Base-by-base conservation (phyloP, 1,140 invertebrate genomes). In the Condylostylus longicornis region DNA sequence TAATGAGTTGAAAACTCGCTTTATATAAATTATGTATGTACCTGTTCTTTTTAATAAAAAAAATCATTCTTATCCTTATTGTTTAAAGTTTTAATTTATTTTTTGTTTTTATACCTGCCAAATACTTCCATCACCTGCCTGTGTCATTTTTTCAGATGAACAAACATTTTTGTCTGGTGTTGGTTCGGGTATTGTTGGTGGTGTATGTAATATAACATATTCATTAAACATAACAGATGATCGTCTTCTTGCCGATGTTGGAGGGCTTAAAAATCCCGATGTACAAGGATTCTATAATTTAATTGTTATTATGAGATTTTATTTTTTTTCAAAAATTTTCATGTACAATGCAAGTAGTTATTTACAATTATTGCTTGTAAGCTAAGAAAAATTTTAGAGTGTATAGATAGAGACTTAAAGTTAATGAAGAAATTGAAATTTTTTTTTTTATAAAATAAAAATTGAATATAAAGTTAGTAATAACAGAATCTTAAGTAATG, bases 171-270 rank as follows among this genome's bases (percentile, higher is more conserved):
- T 66, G 47, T 73, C 70, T 32, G 22, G 33, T 22, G 43, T 38
- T 27, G 43, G 45, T 9, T 50, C 50, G 3, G 56, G 63, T 2
- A 64, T 49, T 31, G 61, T 64, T 2, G 68, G 66, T n/a, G 67
- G 58, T 18, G 58, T 78, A 50, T 85, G 81, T 18, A 82, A 65
- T 19, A 85, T 61, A 20, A 85, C 76, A 8, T 83, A 79, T 49
- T 86, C 81, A 49, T 78, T 85, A 62, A 87, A 88, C 80, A 86
- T 85, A 18, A 88, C 82, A 40, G 79, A 83, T 20, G 82, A 84
- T 23, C 81, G 66, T 18, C 83, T 69, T 33, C 72, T 63, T 21
- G 65, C 63, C 31, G 73, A 68, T 19, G 76, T 73, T 22, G 76
- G 74, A 37, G 77, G 78, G 47, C 55, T 61, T 5, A 61, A 46